Evolutionary conservation across 2,113 vertebrate genomes (phyloP).

Genomic region (Saccopteryx leptura): DNA sequence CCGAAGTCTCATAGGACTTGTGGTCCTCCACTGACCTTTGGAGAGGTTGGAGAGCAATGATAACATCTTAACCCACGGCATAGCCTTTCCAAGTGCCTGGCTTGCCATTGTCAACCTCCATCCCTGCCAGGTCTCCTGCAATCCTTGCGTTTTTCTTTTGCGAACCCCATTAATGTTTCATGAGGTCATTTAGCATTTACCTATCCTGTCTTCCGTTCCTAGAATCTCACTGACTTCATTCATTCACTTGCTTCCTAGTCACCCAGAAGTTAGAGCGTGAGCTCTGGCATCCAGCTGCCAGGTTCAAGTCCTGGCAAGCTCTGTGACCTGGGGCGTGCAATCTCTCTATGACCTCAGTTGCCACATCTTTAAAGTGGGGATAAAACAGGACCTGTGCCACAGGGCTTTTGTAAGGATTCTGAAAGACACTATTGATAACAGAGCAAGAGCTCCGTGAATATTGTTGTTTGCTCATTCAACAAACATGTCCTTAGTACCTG

Average conservation of each 20-base stretch:
- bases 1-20: background rate
- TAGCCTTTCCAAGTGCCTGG: background rate
- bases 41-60: background rate
- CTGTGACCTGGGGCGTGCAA: background rate
- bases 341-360: background rate
- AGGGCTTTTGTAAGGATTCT: background rate
- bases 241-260: background rate
- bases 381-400: background rate
- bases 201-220: background rate
- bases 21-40: background rate
- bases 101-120: background rate
- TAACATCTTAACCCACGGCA: background rate
- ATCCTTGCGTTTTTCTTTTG: slow-evolving; percentile 62
- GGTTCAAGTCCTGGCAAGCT: background rate
- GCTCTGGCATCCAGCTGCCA: background rate
- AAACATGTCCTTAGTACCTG: background rate
- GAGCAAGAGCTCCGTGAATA: background rate
- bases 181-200: slow-evolving; percentile 44
- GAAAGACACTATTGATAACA: background rate
- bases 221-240: background rate
- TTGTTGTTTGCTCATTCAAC: background rate
- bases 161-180: slow-evolving; percentile 33
- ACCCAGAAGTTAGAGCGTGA: background rate
- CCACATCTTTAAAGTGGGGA: background rate
- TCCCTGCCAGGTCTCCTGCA: slow-evolving; percentile 45